These are phyloP conservation scores for Istiophorus platypterus DNA, from an alignment of 2,113 vertebrate genomes.

Conservation along the genomic window DNA sequence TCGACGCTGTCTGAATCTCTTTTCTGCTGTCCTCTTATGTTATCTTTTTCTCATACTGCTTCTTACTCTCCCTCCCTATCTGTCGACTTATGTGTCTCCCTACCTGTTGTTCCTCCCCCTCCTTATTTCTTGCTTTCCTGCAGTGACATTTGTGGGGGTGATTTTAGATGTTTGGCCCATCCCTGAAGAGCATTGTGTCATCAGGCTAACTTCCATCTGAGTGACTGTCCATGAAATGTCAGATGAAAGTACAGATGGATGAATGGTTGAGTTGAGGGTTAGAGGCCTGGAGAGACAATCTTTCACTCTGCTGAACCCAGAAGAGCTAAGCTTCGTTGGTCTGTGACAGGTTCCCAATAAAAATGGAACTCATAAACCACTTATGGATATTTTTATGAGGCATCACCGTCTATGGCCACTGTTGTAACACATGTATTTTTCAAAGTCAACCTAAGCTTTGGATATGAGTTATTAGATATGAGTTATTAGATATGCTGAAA, in stretches of 20 bases:
- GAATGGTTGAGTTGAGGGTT: conserved; percentile 64
- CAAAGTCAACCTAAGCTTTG: not conserved
- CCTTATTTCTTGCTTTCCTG: conserved; percentile 45
- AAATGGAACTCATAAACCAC: conserved; percentile 12
- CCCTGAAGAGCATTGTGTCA: conserved; percentile 64
- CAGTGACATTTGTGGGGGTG: conserved; percentile 66
- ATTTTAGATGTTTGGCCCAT: conserved; percentile 61
- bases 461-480: conserved; percentile 4
- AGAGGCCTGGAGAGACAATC: conserved; percentile 56
- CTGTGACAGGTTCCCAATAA: conserved; percentile 29
- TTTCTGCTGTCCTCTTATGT: not conserved
- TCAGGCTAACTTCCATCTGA: conserved; percentile 66
- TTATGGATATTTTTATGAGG: conserved; percentile 47
- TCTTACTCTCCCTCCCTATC: not conserved
- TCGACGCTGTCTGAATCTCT: conserved; percentile 8
- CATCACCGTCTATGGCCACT: conserved; percentile 37
- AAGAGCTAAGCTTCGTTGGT: conserved; percentile 49
- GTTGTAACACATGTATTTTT: conserved; percentile 16
- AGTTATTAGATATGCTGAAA: conserved; percentile 12
- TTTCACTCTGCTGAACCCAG: conserved; percentile 61
- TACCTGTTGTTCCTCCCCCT: conserved; percentile 47
- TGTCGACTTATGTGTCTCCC: not conserved
- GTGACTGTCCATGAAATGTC: conserved; percentile 77
- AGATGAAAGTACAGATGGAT: conserved; percentile 68
- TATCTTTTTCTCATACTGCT: not conserved